Evolutionary conservation across 37 sponge, comb jelly and placozoan genomes (phyloP).

Genomic region (Geodia barretti): DNA sequence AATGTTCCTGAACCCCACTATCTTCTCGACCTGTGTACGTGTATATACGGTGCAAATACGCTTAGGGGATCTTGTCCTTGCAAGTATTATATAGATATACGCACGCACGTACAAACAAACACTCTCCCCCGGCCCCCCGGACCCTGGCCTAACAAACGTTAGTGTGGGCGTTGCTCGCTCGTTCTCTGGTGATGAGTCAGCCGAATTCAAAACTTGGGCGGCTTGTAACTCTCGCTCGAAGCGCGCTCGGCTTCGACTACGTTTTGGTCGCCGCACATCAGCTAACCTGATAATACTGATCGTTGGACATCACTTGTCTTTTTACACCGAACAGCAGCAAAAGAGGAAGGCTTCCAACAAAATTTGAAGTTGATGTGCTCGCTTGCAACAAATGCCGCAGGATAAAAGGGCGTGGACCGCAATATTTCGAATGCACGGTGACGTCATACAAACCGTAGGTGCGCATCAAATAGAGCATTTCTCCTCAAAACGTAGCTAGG

Average conservation of each 20-base stretch:
- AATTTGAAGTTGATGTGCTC: background rate
- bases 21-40: slow-evolving; percentile 34
- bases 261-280: too few relatives aligned
- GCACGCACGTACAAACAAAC: too few relatives aligned
- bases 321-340: background rate
- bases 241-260: too few relatives aligned
- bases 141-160: background rate
- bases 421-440: background rate
- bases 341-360: background rate
- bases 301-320: background rate
- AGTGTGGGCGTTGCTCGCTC: background rate
- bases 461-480: slow-evolving; percentile 25
- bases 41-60: too few relatives aligned
- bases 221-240: background rate
- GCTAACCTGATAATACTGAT: background rate
- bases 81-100: too few relatives aligned
- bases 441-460: background rate
- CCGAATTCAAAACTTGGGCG: background rate
- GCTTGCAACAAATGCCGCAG: background rate
- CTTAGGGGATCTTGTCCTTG: too few relatives aligned
- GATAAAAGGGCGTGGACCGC: background rate
- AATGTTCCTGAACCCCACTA: slow-evolving; percentile 25
- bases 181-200: background rate
- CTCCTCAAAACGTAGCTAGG: too few relatives aligned
- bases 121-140: too few relatives aligned